Evolutionary conservation across 1,140 invertebrate genomes (phyloP), one percentile per base, ranked within the genome.

Genomic region (Tetragonula clypearis): DNA sequence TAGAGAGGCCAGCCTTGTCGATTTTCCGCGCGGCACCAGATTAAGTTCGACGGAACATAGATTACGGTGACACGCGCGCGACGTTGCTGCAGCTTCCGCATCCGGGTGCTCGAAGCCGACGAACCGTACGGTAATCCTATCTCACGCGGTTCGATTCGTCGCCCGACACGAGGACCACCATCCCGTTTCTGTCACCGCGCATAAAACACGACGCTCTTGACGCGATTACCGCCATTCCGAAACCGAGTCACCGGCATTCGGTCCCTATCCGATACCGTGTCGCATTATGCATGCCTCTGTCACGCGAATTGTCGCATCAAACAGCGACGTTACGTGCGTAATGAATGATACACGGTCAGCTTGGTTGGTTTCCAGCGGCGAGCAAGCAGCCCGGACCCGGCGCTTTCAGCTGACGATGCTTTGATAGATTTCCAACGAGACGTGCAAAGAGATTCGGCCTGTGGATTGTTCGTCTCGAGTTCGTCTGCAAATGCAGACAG

Each of bases 61-160:
- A 84, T 84, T 84, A 84, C 82, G 41, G 56, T 84, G 82, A 84
- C 76, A 78, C 65, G 23, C 23, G 15, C 49, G 21, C 56, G 41
- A 3, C 53, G 84, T 49, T 41, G 79, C n/a, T n/a, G 84, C 23
- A 72, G 84, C 58, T 81, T 85, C 62, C 84, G 84, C 26, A 68
- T 85, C 84, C 84, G 49, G 79, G 79, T 85, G 84, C 69, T 85
- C 78, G 84, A 26, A 62, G 84, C 72, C 84, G 79, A 81, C 84
- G 84, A 85, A 81, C 84, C 84, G 79, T 85, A 49, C n/a, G 55
- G 79, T 81, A 85, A 85, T 85, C 84, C 84, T 84, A 84, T 84
- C 84, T 81, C 68, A 55, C 69, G 69, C 84, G 69, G 30, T 35
- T 74, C 78, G 79, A 85, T 81, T 85, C 84, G 71, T 81, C 84